Conservation (phyloP, 1,140 invertebrate species). For the Bilobella aurantiaca region DNA sequence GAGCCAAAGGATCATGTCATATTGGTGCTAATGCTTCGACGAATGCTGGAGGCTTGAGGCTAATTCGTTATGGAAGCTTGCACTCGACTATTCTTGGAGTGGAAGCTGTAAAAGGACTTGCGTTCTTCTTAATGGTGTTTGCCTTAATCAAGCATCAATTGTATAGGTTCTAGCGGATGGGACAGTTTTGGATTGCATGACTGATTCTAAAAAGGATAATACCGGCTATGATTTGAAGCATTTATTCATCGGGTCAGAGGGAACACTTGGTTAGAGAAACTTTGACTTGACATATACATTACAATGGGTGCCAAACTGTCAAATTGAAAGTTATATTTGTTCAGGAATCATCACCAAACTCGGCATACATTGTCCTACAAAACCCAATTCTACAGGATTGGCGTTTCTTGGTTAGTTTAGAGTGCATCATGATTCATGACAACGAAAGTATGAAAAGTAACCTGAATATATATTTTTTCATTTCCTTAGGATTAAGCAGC, state of each 20-base stretch:
- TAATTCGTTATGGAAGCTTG: conserved; percentile 88
- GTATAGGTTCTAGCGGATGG: conserved; percentile 82
- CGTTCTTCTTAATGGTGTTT: too few relatives aligned
- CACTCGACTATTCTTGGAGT: conserved; percentile 86
- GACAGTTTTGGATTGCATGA: conserved; percentile 71
- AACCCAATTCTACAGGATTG: conserved; percentile 65
- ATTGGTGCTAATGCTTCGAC: conserved; percentile 96
- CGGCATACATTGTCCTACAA: conserved; percentile 73
- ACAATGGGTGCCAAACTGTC: neutral
- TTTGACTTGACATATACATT: too few relatives aligned
- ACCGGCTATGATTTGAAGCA: conserved; percentile 95
- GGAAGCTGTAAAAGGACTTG: conserved; percentile 77
- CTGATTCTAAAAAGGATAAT: conserved; percentile 86
- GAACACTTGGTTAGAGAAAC: conserved; percentile 69
- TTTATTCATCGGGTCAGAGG: conserved; percentile 94
- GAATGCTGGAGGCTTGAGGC: conserved; percentile 77
- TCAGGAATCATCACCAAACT: conserved; percentile 77
- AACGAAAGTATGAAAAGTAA: too few relatives aligned
- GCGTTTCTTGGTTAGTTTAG: conserved; percentile 80
- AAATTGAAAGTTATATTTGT: neutral
- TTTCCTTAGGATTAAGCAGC: conserved; percentile 55
- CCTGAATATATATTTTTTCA: too few relatives aligned
- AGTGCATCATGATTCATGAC: too few relatives aligned
- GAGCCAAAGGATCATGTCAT: conserved; percentile 62
- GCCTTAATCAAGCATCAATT: too few relatives aligned